Evolutionary conservation across 2,113 vertebrate species (phyloP).

Genomic region (Oncorhynchus mykiss): DNA sequence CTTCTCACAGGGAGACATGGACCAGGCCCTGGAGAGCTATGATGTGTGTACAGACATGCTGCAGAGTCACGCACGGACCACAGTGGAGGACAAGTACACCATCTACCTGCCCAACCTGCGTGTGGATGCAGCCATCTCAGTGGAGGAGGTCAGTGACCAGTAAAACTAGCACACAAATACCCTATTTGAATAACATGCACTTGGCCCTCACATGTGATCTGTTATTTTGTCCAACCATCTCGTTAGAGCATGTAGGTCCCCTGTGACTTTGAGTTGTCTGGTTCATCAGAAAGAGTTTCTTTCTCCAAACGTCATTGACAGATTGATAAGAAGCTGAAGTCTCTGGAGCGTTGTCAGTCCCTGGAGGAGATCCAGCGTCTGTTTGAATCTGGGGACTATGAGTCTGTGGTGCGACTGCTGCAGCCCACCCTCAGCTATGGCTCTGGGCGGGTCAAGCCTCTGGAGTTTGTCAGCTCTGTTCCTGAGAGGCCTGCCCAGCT

Average conservation of each 20-base stretch:
- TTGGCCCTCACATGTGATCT: not conserved
- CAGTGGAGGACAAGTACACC: conserved; percentile 66
- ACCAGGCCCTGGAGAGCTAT: conserved; percentile 93
- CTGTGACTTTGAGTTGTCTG: not conserved
- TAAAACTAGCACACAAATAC: not conserved
- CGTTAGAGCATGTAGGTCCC: no score
- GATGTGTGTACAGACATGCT: conserved; percentile 89
- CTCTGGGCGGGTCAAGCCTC: conserved; percentile 78
- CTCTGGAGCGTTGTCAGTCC: conserved; percentile 95
- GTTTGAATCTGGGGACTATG: conserved; percentile 87
- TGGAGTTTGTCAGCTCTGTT: conserved; percentile 89
- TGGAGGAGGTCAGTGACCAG: conserved; percentile 83
- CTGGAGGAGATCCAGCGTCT: conserved; percentile 96
- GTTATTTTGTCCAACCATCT: not conserved
- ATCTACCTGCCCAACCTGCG: conserved; percentile 88
- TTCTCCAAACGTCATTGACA: conserved; percentile 51
- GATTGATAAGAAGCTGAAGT: conserved; percentile 96
- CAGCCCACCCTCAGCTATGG: conserved; percentile 85
- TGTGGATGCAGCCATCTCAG: conserved; percentile 84
- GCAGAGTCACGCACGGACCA: conserved; percentile 72
- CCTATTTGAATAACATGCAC: not conserved
- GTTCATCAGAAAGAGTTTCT: not conserved
- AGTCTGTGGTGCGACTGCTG: conserved; percentile 87
- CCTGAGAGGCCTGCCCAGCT: conserved; percentile 95
- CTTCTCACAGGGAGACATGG: conserved; percentile 88